Base-by-base conservation (phyloP, 1,140 invertebrate species). In the Bacillus rossius region DNA sequence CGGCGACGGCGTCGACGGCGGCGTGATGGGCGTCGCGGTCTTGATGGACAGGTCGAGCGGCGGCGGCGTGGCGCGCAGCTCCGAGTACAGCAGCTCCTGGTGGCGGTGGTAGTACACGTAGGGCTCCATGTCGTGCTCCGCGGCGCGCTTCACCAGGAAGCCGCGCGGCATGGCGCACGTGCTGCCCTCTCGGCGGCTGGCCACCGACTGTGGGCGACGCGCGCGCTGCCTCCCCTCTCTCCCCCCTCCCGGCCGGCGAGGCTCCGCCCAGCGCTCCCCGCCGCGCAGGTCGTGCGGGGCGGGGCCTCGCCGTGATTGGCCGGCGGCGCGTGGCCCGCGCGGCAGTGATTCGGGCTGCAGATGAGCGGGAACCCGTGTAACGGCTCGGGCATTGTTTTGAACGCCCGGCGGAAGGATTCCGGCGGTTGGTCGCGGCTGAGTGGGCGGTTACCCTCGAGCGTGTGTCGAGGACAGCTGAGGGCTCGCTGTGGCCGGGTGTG, bases 1-100 rank as follows among this genome's bases (percentile, higher is more conserved):
- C 0, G 77, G 76, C 19, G 76, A 78, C 0, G 77, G 76, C 0
- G 77, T 78, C 8, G 75, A 75, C 7, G 76, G 77, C 0, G 77
- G 77, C 0, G 76, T 79, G 69, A 78, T 77, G 0, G 64, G n/a
- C 49, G 59, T 49, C 19, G 60, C 48, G 1, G 74, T 64, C 47
- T 79, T 79, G 22, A 80, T 26, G 3, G 77, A 78, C 3, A 79
- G 53, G 49, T 79, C 79, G 49, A 80, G 59, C 0, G 76, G 77
- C 29, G 59, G 42, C n/a, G 57, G 52, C 13, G 58, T 60, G 25
- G 17, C 54, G 48, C 47, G 13, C 10, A 50, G 40, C 42, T 59
- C 14, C 40, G 53, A 47, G 61, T 73, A 67, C 1, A 66, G 50
- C 23, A 65, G 57, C 3, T 52, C 40, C 38, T 13, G 17, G 1